Evolutionary conservation across 2,888 invertebrate genomes (phyloP), one percentile per base, ranked within the genome.

Genomic region (Gryllus longicercus): DNA sequence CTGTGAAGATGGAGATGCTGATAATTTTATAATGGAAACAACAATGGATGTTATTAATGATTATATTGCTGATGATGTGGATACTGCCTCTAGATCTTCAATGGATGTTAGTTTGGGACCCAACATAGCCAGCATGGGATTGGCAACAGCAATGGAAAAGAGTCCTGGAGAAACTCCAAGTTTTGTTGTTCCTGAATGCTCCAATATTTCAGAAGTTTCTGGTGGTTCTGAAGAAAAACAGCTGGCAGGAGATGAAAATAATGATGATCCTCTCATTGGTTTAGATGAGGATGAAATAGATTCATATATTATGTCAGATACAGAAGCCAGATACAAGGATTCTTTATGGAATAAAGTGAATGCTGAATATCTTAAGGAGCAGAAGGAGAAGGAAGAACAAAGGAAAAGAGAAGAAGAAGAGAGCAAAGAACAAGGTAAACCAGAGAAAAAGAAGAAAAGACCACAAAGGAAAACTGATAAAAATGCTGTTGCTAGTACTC

Each of bases 271-370:
- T n/a, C 63, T 63, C 14, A 14, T 63, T 4, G 90, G 88, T 18
- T 91, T 96, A 78, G 96, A 98, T 85, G 99, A 99, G 85, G 93
- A 92, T 10, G 98, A 99, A 88, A 90, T 99, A 77, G 94, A 95
- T 85, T 92, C 93, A 18, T 94, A 97, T 84, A 95, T 98, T 82
- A 90, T 96, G 88, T 91, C 91, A 2, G 94, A 94, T 75, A 91
- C 92, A 79, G 99, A 99, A 87, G 92, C 94, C 0, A 88, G 91
- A 78, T 90, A 92, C 80, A 99, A 99, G 87, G 93, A 94, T 18
- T 89, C 89, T 80, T 88, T 97, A 85, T 99, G 99, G 99, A 93
- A 95, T 85, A 91, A 92, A 85, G 88, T 95, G 2, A 98, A 99
- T 87, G 95, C 95, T 1, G 93, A 93, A 16, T 98, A 95, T 87